Evolutionary conservation across 2,797 vertebrate genomes (phyloP), one percentile per base, ranked within the genome.

Genomic region (Chaunax sp.): DNA sequence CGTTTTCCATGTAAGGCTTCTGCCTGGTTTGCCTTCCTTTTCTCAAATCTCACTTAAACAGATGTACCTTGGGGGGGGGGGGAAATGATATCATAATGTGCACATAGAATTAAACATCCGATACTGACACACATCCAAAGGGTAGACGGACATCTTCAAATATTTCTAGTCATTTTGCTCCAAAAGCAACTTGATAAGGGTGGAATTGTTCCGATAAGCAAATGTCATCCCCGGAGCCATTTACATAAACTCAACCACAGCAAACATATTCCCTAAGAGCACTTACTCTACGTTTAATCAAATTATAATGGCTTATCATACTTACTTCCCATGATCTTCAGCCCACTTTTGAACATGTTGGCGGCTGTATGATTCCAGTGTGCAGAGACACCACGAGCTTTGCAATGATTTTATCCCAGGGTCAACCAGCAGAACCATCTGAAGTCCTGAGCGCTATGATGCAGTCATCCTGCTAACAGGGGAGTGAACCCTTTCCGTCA

Each of bases 291-390:
- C 11, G 4, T 50, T 35, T 50, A 30, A 63, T 58, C 12, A 40
- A 18, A 75, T 49, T 15, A 73, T 26, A 5, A 6, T 38, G 16
- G 58, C 73, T 49, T 28, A 55, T 77, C 20, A 43, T 85, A 93
- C 92, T 93, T 85, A 94, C 92, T 71, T 63, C 87, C 87, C 63
- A 90, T 86, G 75, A 89, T 83, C 86, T 90, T 92, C 75, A 93
- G 72, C 55, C 82, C 85, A 60, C 81, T 86, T 81, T 83, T 86
- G 65, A 90, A 91, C 90, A 92, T 93, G 78, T 65, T 51, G 22
- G 53, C 23, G 33, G 67, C 62, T 61, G 69, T 70, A 20, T 7
- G 59, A 53, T 73, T 78, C 77, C 78, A 43, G 20, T 62, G 25
- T 38, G 38, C 26, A 3, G 44, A 52, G 56, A 72, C 70, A 69